phyloP scores from a whole-genome alignment of 2,888 invertebrate species.

The Eilema caniola region DNA sequence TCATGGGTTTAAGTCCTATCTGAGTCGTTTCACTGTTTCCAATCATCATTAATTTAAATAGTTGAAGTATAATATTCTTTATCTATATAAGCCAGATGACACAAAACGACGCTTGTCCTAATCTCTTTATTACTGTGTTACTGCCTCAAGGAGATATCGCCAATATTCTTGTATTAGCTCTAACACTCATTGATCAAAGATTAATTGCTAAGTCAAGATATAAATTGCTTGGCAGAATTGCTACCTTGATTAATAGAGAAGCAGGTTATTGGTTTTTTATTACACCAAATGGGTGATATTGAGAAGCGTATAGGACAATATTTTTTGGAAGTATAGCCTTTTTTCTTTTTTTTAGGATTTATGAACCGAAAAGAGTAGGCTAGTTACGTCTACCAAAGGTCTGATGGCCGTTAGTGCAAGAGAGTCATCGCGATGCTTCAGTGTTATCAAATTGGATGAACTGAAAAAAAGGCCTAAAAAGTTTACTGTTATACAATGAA shows the following conservation, averaged over 20 bases:
- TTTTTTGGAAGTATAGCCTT: neutral
- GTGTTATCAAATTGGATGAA: too few relatives aligned
- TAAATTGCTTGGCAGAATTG: slow-evolving; percentile 24
- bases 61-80: neutral
- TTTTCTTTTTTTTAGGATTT: neutral
- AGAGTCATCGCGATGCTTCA: too few relatives aligned
- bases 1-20: too few relatives aligned
- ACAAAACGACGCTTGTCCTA: slow-evolving; percentile 50
- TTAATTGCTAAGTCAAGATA: slow-evolving; percentile 38
- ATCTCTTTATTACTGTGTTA: slow-evolving; percentile 40
- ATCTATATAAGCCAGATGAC: slow-evolving; percentile 36
- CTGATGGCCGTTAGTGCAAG: too few relatives aligned
- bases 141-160: slow-evolving; percentile 34
- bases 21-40: too few relatives aligned
- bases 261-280: slow-evolving; percentile 1
- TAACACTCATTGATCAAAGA: slow-evolving; percentile 48
- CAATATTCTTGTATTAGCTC: slow-evolving; percentile 33
- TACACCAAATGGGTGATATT: neutral
- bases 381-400: neutral
- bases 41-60: too few relatives aligned
- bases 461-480: too few relatives aligned
- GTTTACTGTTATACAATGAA: too few relatives aligned
- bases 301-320: too few relatives aligned
- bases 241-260: slow-evolving; percentile 18
- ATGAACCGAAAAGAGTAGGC: neutral